phyloP scores from a whole-genome alignment of 2,113 vertebrate genomes.

The Triplophysa rosa region DNA sequence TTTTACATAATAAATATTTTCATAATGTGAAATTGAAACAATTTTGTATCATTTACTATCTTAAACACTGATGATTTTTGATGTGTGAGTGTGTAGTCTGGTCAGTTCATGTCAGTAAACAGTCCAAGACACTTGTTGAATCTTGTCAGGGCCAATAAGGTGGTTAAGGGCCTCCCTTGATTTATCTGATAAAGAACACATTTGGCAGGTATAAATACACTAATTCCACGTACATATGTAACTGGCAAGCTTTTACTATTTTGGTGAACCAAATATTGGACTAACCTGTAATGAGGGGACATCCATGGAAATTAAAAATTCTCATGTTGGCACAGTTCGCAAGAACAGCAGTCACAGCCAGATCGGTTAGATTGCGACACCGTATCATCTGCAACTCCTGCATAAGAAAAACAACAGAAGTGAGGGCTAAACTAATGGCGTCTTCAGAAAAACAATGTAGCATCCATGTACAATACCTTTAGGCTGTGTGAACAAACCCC shows the following conservation, averaged over 20 bases:
- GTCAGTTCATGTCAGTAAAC: slow-evolving; percentile 73
- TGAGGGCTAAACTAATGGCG: neutral
- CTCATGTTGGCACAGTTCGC: slow-evolving; percentile 79
- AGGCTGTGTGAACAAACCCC: slow-evolving; percentile 80
- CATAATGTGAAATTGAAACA: neutral
- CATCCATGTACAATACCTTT: slow-evolving; percentile 74
- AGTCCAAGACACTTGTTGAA: slow-evolving; percentile 85
- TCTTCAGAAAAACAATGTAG: neutral
- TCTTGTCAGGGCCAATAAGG: slow-evolving; percentile 75
- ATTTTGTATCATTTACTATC: neutral
- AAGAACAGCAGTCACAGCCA: slow-evolving; percentile 78
- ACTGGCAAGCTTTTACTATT: neutral
- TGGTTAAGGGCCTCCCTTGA: slow-evolving; percentile 79
- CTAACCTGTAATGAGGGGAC: slow-evolving; percentile 83
- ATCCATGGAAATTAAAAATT: slow-evolving; percentile 83
- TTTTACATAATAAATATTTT: slow-evolving; percentile 1
- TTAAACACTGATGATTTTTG: neutral
- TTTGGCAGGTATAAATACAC: neutral
- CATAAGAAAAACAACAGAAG: slow-evolving; percentile 20
- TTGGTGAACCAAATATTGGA: neutral
- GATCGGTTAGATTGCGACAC: slow-evolving; percentile 79
- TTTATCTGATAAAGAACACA: slow-evolving; percentile 69
- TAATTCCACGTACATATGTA: neutral
- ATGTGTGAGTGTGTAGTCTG: neutral
- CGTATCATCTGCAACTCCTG: slow-evolving; percentile 85